Evolutionary conservation across 64 coral and sea anemone genomes (phyloP).

Genomic region (Orbicella faveolata): DNA sequence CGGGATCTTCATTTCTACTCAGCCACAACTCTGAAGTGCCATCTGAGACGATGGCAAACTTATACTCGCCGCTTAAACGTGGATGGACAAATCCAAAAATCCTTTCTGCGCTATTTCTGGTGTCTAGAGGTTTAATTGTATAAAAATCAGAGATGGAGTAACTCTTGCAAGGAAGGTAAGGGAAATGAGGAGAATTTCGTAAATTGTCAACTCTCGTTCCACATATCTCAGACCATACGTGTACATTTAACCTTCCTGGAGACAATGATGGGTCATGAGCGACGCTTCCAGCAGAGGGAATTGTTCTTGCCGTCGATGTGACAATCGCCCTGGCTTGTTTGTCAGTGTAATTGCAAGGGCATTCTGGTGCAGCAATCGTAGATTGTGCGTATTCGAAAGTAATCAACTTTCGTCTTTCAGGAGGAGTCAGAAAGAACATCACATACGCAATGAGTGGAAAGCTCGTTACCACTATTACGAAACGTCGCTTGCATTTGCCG

Average conservation of each 20-base stretch:
- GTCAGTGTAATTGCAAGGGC: too few relatives aligned
- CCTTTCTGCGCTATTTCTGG: slow-evolving; percentile 67
- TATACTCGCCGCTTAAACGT: slow-evolving; percentile 58
- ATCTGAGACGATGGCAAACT: slow-evolving; percentile 78
- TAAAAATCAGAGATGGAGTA: slow-evolving; percentile 35
- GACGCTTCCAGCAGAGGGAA: too few relatives aligned
- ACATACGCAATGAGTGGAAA: too few relatives aligned
- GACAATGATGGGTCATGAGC: too few relatives aligned
- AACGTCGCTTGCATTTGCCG: too few relatives aligned
- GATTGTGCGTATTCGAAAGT: too few relatives aligned
- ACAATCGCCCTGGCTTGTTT: too few relatives aligned
- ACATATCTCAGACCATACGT: slow-evolving; percentile 83
- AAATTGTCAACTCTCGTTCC: slow-evolving; percentile 64
- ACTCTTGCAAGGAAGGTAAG: slow-evolving; percentile 63
- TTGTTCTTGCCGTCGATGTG: too few relatives aligned
- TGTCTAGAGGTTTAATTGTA: slow-evolving; percentile 23
- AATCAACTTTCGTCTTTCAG: too few relatives aligned
- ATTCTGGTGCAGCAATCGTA: too few relatives aligned
- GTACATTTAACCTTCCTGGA: slow-evolving; percentile 61
- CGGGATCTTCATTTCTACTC: slow-evolving; percentile 55
- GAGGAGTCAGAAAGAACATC: too few relatives aligned
- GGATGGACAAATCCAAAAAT: slow-evolving; percentile 91
- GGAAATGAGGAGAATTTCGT: slow-evolving; percentile 64
- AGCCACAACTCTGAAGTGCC: slow-evolving; percentile 91
- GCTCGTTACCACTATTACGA: too few relatives aligned